A percentile compares a stretch with the other conserved stretches of the same genome.
phyloP scores from a whole-genome alignment of 2,113 vertebrate genomes.

The Coturnix japonica region DNA sequence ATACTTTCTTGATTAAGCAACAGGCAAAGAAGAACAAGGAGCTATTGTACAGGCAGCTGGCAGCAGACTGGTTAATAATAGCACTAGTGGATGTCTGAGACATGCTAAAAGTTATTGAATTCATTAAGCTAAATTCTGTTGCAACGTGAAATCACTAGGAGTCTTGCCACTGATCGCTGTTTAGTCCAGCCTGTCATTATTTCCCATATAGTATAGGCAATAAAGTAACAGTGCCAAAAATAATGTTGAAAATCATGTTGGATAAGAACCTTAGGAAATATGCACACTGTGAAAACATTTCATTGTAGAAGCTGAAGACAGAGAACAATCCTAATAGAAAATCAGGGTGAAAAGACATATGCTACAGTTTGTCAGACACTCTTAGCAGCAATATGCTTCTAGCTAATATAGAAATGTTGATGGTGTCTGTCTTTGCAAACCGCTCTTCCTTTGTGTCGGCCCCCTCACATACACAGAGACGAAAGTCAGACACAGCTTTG shows the following conservation, averaged over 20 bases:
- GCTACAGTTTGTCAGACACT: neutral
- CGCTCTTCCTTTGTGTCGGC: neutral
- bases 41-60: constrained; percentile 51
- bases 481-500: neutral
- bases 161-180: neutral
- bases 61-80: constrained; percentile 50
- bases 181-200: neutral
- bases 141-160: constrained; percentile 22
- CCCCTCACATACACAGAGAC: neutral
- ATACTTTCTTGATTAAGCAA: constrained; percentile 61
- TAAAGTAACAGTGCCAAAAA: neutral
- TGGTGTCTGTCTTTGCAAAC: neutral
- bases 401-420: neutral
- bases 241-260: neutral
- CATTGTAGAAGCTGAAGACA: neutral
- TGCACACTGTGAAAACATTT: neutral
- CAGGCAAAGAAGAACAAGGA: constrained; percentile 21
- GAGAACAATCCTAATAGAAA: neutral
- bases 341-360: neutral
- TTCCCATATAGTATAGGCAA: neutral
- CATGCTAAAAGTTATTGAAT: constrained; percentile 51
- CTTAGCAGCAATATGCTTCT: neutral
- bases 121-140: constrained; percentile 47
- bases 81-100: constrained; percentile 10
- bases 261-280: neutral